Base-by-base conservation (phyloP, 1,140 invertebrate genomes). In the Coenobita brevimanus region DNA sequence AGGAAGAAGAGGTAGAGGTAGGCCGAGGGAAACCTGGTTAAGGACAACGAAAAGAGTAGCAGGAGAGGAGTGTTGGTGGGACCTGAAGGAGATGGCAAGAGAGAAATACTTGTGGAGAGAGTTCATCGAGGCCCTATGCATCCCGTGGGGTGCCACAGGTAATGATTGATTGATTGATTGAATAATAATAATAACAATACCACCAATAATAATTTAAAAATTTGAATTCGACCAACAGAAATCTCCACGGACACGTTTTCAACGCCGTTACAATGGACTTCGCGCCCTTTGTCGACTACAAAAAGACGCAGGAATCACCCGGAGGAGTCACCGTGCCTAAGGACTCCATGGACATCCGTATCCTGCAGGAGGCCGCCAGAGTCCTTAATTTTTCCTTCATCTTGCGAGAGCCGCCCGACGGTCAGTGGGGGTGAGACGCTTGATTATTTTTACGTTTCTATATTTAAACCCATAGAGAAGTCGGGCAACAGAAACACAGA, bases 331-430 rank as follows among this genome's bases (percentile, higher is more conserved):
- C 30, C 13, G 3, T 46, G n/a, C 84, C 84, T 17, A 86, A 50
- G 60, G 84, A 86, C 84, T 86, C 84, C 43, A 86, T 86, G 84
- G 84, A 86, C 27, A 36, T 79, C 8, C 84, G 84, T n/a, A 86
- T 86, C 75, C 60, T 86, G 30, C 36, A 86, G 75, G 75, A 79
- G 75, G 84, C 84, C 24, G 84, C 84, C 27, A 43, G 75, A 21
- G 54, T 36, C 6, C 57, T 86, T 41, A 86, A 86, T 41, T 86
- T 86, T 41, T 86, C 84, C 54, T 86, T 80, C 43, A 21, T 79
- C 13, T 13, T 86, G 57, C 17, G 75, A 43, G 84, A 86, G 46
- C 84, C 84, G 36, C 15, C 10, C 10, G 84, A 86, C 54, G 75
- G 75, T 2, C 73, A 79, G 60, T 86, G 84, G 84, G 84, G 84